phyloP scores from a whole-genome alignment of 2,113 vertebrate species.

The Phrynosoma platyrhinos region DNA sequence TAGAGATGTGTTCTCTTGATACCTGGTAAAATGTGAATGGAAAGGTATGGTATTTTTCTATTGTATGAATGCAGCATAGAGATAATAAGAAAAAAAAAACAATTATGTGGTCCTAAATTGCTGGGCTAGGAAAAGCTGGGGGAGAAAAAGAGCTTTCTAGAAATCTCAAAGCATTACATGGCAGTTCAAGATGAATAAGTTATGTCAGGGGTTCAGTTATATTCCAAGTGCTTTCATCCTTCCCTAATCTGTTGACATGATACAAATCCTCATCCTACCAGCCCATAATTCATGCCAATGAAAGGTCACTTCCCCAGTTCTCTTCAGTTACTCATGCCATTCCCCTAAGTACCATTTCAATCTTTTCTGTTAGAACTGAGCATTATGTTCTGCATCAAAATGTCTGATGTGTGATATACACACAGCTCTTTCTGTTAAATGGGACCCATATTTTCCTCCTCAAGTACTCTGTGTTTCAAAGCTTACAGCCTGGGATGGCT shows the following conservation, averaged over 20 bases:
- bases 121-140: background rate
- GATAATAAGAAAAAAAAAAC: background rate
- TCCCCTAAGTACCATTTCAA: background rate
- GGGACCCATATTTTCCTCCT: background rate
- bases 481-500: background rate
- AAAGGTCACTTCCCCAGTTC: background rate
- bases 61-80: background rate
- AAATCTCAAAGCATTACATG: background rate
- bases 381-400: background rate
- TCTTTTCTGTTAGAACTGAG: constrained; percentile 1
- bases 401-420: background rate
- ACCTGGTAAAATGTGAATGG: constrained; percentile 24
- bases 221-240: constrained; percentile 19
- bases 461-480: background rate
- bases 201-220: background rate
- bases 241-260: constrained; percentile 11
- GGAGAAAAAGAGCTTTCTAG: background rate
- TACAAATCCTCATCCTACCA: constrained; percentile 19
- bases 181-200: constrained; percentile 3
- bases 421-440: background rate
- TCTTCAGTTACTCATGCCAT: background rate
- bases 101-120: background rate
- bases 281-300: background rate
- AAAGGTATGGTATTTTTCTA: background rate
- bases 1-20: constrained; percentile 30